Evolutionary conservation across 2,888 invertebrate genomes (phyloP).

Genomic region (Patella pellucida): DNA sequence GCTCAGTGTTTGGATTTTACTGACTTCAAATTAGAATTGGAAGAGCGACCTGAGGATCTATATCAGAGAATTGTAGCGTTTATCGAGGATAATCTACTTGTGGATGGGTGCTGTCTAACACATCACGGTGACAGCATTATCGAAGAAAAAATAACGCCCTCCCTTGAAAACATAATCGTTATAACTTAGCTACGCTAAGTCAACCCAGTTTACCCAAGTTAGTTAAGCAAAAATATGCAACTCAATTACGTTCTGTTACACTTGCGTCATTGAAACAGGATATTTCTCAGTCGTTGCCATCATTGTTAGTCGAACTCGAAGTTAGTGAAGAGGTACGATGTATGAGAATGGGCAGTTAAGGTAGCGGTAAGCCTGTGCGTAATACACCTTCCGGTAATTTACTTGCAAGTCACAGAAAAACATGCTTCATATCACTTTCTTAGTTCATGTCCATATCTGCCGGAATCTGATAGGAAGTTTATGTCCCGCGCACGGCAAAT

Average conservation of each 20-base stretch:
- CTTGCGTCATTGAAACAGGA: background rate
- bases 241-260: background rate
- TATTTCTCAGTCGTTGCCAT: background rate
- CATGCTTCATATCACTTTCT: no score
- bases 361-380: no score
- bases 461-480: no score
- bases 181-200: background rate
- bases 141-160: background rate
- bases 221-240: background rate
- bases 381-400: no score
- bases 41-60: background rate
- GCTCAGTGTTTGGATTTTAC: background rate
- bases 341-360: no score
- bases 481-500: no score
- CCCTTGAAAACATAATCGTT: background rate
- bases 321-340: background rate
- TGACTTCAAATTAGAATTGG: background rate
- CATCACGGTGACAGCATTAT: background rate
- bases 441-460: no score
- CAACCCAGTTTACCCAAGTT: background rate
- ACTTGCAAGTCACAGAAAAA: no score
- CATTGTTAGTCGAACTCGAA: background rate
- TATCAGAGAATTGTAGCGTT: background rate
- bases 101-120: background rate
- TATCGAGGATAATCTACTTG: background rate